A percentile compares a stretch with the other conserved stretches of the same genome.
phyloP scores from a whole-genome alignment of 1,140 invertebrate genomes.

The Eupristina koningsbergeri region DNA sequence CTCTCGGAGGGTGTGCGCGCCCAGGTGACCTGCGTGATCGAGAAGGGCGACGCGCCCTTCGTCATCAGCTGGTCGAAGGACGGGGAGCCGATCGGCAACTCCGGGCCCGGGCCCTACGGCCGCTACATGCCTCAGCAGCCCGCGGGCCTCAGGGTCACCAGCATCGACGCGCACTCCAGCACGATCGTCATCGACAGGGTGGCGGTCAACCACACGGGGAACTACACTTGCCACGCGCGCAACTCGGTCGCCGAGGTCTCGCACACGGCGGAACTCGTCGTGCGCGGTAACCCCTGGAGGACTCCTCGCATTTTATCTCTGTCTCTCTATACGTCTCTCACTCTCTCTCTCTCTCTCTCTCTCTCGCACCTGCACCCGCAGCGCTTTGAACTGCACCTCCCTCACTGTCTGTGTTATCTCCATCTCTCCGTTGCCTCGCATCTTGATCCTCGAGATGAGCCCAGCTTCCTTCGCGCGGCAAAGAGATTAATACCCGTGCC shows the following conservation, averaged over 20 bases:
- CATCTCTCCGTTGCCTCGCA: background rate
- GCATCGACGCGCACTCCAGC: slow-evolving; percentile 89
- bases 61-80: slow-evolving; percentile 90
- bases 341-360: background rate
- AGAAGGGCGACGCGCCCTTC: slow-evolving; percentile 94
- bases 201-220: slow-evolving; percentile 86
- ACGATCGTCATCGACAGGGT: slow-evolving; percentile 91
- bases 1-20: slow-evolving; percentile 92
- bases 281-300: slow-evolving; percentile 76
- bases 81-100: slow-evolving; percentile 77
- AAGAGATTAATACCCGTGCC: too few relatives aligned
- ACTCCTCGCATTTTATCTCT: background rate
- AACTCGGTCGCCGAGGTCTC: slow-evolving; percentile 85
- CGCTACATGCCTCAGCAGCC: slow-evolving; percentile 53
- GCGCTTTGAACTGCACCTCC: background rate
- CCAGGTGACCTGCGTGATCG: slow-evolving; percentile 93
- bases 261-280: slow-evolving; percentile 77
- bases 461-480: too few relatives aligned
- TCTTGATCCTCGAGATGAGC: too few relatives aligned
- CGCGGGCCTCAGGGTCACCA: slow-evolving; percentile 69
- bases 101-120: slow-evolving; percentile 65
- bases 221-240: slow-evolving; percentile 90
- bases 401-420: background rate
- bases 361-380: background rate
- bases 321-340: background rate